Conservation (phyloP, 2,113 vertebrate species). For the Tetraodon nigroviridis region DNA sequence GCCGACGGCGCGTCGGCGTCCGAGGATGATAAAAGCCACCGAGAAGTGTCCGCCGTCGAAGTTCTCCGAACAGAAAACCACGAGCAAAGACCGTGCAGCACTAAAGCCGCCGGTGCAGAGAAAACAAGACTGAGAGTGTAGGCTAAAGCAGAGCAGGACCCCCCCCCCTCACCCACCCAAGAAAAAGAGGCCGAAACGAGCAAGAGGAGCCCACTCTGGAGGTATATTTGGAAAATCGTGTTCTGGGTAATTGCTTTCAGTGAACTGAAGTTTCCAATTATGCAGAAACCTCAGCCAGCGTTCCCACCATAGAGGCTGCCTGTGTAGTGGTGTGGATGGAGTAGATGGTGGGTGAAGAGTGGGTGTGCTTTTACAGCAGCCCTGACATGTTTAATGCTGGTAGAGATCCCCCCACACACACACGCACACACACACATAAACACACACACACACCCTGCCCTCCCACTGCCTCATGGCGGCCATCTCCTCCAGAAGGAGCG, state of each 20-base stretch:
- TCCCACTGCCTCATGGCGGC: slow-evolving; percentile 7
- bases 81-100: slow-evolving; percentile 15
- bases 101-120: slow-evolving; percentile 18
- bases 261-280: slow-evolving; percentile 72
- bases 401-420: slow-evolving; percentile 36
- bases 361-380: slow-evolving; percentile 53
- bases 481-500: slow-evolving; percentile 32
- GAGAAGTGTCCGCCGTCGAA: slow-evolving; percentile 36
- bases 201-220: slow-evolving; percentile 29
- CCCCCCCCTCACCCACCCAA: no score
- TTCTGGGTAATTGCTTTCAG: slow-evolving; percentile 71
- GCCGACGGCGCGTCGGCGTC: slow-evolving; percentile 56
- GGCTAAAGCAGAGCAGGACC: slow-evolving; percentile 22
- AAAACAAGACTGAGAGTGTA: slow-evolving; percentile 16
- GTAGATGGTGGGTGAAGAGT: slow-evolving; percentile 50
- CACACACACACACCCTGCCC: no score
- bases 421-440: no score
- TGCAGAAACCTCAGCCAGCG: slow-evolving; percentile 48
- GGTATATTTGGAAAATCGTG: slow-evolving; percentile 70
- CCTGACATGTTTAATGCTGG: slow-evolving; percentile 33
- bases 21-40: slow-evolving; percentile 42
- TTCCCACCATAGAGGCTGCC: slow-evolving; percentile 54
- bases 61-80: slow-evolving; percentile 11
- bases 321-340: slow-evolving; percentile 29
- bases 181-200: slow-evolving; percentile 41